Evolutionary conservation across 2,113 vertebrate genomes (phyloP), one percentile per base, ranked within the genome.

Genomic region (Eidolon helvum): DNA sequence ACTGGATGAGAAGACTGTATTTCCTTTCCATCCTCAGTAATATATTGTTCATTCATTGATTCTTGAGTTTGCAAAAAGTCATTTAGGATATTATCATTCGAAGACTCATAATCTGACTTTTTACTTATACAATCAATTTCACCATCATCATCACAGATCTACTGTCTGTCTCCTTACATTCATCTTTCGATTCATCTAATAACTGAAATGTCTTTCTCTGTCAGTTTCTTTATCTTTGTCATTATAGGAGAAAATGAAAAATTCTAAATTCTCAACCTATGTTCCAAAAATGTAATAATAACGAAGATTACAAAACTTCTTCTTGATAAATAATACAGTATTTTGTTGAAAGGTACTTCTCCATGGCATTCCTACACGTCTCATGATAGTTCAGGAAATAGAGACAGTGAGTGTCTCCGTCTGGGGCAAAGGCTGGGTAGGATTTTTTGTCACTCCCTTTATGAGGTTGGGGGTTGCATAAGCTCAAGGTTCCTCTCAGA

Each of bases 121-220:
- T 77, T 92, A 48, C 43, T 90, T 90, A 55, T 35, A 21, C 0
- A 78, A 45, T 68, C 45, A 87, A 95, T 75, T 75, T 85, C 80
- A 82, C 10, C 45, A 87, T 24, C 35, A 48, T 61, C 35, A 69
- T 63, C 14, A 74, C 53, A 78, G 35, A n/a, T 21, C 2, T 7
- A 9, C 28, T 48, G 21, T 69, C 40, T 83, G 28, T 43, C 24
- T 68, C 65, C 90, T 72, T 63, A 50, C 24, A 69, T 43, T 68
- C 40, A 93, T 79, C 75, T 69, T 96, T 24, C 84, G 59, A 91
- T 40, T 94, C 35, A 90, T 72, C 22, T 92, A 82, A 65, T 57
- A 82, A 90, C 48, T 59, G 74, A 94, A 91, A 87, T 68, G 55
- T 24, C 43, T 87, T 93, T 59, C 61, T 79, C 50, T 86, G 33